phyloP scores from a whole-genome alignment of 1,140 invertebrate genomes.

The Drosophila neocordata region DNA sequence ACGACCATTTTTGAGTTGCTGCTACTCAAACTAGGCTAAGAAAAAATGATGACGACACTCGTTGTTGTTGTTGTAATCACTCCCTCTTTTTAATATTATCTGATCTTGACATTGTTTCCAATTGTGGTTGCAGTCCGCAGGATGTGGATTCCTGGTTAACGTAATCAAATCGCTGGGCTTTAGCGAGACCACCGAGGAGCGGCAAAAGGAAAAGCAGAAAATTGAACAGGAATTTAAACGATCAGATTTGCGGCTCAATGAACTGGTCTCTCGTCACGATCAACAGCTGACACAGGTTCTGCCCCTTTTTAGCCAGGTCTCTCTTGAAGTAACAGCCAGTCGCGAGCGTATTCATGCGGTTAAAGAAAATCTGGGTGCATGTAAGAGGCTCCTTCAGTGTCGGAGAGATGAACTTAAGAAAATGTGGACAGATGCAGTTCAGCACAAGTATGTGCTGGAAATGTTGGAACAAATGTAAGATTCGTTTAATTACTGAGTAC shows the following conservation, averaged over 20 bases:
- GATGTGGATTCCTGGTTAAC: slow-evolving; percentile 89
- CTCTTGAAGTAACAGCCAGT: slow-evolving; percentile 84
- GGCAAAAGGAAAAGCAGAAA: slow-evolving; percentile 96
- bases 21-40: not conserved
- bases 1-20: not conserved
- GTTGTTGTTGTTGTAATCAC: slow-evolving; percentile 47
- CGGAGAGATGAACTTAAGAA: slow-evolving; percentile 96
- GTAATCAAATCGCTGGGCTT: slow-evolving; percentile 95
- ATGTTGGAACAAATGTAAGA: slow-evolving; percentile 94
- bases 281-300: slow-evolving; percentile 92
- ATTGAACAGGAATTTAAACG: slow-evolving; percentile 96
- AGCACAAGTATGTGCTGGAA: slow-evolving; percentile 94
- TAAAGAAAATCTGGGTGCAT: slow-evolving; percentile 94
- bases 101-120: slow-evolving; percentile 12
- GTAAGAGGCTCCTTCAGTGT: slow-evolving; percentile 94
- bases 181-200: slow-evolving; percentile 96
- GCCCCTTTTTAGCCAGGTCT: slow-evolving; percentile 80
- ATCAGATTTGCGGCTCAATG: slow-evolving; percentile 94
- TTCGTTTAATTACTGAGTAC: not conserved
- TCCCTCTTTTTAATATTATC: slow-evolving; percentile 56
- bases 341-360: slow-evolving; percentile 92
- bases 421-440: slow-evolving; percentile 95
- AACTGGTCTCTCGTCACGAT: slow-evolving; percentile 94
- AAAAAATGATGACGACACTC: slow-evolving; percentile 59
- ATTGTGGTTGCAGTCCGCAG: slow-evolving; percentile 55